Base-by-base conservation (phyloP, 1,140 invertebrate species). In the Cydia splendana region DNA sequence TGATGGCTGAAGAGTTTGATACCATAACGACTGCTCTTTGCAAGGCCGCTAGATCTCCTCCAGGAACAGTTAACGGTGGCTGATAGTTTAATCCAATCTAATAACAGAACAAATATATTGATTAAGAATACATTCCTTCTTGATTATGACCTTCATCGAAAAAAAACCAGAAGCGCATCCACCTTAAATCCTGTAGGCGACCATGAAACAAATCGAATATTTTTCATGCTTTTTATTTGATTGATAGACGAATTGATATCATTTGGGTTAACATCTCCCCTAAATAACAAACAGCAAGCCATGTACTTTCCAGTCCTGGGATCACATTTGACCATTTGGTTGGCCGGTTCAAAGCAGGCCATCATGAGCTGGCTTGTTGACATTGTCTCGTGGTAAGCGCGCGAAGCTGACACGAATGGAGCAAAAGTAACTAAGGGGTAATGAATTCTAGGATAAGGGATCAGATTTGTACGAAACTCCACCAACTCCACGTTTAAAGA, bases 291-390 rank as follows among this genome's bases (percentile, higher is more conserved):
- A 86, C 96, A 97, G 77, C 96, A 96, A 2, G 96, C 95, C 96
- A 97, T 97, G 77, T 96, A 96, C 79, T 95, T 95, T 6, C 96
- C 96, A 65, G 91, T 89, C 3, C 95, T 93, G 0, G 95, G 96
- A 88, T 96, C 95, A 82, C 96, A 97, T 82, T 97, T 95, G 0
- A 97, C 96, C 96, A 98, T 97, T 91, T 97, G 96, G 87, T 97
- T 97, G 28, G 93, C 87, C n/a, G 96, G 95, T 81, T 98, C 96
- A 80, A 98, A 98, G 80, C 97, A 97, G 3, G 95, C 94, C 86
- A 95, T 96, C 48, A 97, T 97, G 53, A 98, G 95, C 77, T 97
- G 95, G 9, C 94, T 92, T 13, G 97, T 96, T 1, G 94, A 93
- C 42, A 96, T 91, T 57, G 95, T 94, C 76, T 97, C 96, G 78